A percentile compares a stretch with the other conserved stretches of the same genome.
These are phyloP conservation scores for Platysteira castanea DNA, from an alignment of 2,113 vertebrate genomes.

Conservation along the genomic window DNA sequence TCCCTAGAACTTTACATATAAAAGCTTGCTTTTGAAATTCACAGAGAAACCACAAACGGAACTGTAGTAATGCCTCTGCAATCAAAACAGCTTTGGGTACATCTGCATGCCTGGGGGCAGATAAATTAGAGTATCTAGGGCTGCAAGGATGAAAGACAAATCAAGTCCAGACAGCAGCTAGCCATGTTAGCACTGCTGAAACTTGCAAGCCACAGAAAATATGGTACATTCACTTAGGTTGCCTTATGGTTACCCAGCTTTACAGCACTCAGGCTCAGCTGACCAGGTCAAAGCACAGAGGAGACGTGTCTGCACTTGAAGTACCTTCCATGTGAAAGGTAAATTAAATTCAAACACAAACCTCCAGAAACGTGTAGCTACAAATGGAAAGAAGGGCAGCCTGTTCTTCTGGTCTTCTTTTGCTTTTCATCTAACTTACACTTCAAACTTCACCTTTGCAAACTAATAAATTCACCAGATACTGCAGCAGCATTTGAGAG, in stretches of 20 bases:
- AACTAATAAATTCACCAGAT: background rate
- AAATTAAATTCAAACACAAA: constrained; percentile 37
- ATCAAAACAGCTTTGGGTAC: constrained; percentile 24
- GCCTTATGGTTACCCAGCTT: background rate
- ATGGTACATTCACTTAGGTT: background rate
- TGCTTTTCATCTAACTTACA: constrained; percentile 18
- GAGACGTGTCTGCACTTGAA: constrained; percentile 30
- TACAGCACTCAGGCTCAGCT: background rate
- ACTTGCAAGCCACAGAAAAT: background rate
- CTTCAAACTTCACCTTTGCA: background rate
- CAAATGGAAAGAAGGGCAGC: constrained; percentile 8
- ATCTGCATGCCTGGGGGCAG: constrained; percentile 15
- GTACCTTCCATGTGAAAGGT: background rate
- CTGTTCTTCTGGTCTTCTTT: constrained; percentile 51
- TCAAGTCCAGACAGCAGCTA: constrained; percentile 31
- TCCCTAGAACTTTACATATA: background rate
- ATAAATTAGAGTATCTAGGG: constrained; percentile 19
- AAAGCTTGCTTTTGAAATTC: constrained; percentile 47
- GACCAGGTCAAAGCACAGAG: constrained; percentile 18
- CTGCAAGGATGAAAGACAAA: constrained; percentile 20
- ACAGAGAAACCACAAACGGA: constrained; percentile 51
- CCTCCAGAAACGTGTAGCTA: constrained; percentile 22
- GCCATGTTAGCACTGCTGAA: background rate
- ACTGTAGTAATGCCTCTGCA: constrained; percentile 49
- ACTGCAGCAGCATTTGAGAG: background rate